Evolutionary conservation across 1,140 invertebrate species (phyloP).

Genomic region (Leptinotarsa undecemlineata): DNA sequence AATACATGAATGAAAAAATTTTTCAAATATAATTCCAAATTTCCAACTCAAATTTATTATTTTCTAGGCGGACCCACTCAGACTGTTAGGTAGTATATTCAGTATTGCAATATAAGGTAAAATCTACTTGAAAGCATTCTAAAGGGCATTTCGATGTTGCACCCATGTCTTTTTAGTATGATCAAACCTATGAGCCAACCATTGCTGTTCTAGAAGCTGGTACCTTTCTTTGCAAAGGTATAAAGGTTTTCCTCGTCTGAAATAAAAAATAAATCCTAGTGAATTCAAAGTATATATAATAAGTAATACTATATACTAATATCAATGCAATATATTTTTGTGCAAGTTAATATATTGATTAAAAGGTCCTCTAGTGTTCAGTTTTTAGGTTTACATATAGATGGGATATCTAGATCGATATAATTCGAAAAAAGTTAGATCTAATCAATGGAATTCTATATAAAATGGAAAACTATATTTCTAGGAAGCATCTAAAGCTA

Average conservation of each 20-base stretch:
- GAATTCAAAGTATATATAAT: not conserved
- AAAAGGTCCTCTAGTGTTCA: too few species aligned
- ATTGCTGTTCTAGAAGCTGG: slow-evolving; percentile 88
- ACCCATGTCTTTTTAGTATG: slow-evolving; percentile 91
- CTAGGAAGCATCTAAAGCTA: too few species aligned
- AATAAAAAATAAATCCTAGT: slow-evolving; percentile 45
- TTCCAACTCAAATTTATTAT: too few species aligned
- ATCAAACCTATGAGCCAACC: slow-evolving; percentile 92
- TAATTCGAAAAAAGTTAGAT: too few species aligned
- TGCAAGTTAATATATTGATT: too few species aligned
- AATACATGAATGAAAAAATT: too few species aligned
- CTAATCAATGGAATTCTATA: too few species aligned
- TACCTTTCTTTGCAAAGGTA: slow-evolving; percentile 90
- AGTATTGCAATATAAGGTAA: not conserved
- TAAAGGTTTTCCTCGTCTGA: slow-evolving; percentile 90
- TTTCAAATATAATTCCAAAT: not conserved
- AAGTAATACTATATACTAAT: too few species aligned
- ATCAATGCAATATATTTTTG: too few species aligned
- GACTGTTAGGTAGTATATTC: not conserved
- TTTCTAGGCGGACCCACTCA: not conserved
- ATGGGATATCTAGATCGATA: too few species aligned
- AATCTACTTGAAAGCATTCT: slow-evolving; percentile 35
- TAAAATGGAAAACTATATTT: too few species aligned
- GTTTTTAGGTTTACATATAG: too few species aligned
- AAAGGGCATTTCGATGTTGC: slow-evolving; percentile 83